phyloP scores from a whole-genome alignment of 2,797 vertebrate genomes.

The Epinephelus coioides region DNA sequence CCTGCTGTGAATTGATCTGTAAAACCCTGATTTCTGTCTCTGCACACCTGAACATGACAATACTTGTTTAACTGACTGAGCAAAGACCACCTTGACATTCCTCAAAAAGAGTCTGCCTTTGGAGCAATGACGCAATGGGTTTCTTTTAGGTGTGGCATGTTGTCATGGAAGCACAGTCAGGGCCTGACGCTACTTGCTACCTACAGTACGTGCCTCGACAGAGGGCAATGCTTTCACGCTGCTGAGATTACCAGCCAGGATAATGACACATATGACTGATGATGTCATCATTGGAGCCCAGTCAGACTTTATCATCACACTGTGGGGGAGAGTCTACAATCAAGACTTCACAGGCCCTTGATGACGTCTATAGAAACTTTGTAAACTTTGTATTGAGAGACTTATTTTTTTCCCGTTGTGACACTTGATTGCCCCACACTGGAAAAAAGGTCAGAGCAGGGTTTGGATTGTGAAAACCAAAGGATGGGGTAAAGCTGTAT shows the following conservation, averaged over 20 bases:
- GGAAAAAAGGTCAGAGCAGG: neutral
- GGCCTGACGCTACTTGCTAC: constrained; percentile 27
- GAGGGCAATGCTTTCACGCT: neutral
- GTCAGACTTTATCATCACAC: constrained; percentile 6
- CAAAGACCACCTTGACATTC: constrained; percentile 9
- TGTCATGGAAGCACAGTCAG: constrained; percentile 27
- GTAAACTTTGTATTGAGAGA: neutral
- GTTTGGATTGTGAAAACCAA: constrained; percentile 15
- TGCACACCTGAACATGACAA: neutral
- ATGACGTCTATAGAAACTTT: neutral
- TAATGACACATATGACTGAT: constrained; percentile 18
- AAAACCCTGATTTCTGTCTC: too few species aligned
- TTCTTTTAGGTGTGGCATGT: constrained; percentile 52
- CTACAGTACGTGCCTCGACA: constrained; percentile 36
- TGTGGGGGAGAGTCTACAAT: neutral
- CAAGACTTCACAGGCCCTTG: constrained; percentile 4
- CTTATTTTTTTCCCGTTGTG: neutral
- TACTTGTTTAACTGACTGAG: neutral
- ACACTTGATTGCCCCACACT: neutral
- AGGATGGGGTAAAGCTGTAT: constrained; percentile 13
- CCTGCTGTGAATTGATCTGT: neutral
- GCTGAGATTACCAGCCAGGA: constrained; percentile 11
- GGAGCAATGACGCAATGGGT: constrained; percentile 17
- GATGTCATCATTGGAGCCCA: constrained; percentile 3
- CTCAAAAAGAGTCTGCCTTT: neutral